Conservation (phyloP, 2,797 vertebrate species). For the Rhinoraja longicauda region DNA sequence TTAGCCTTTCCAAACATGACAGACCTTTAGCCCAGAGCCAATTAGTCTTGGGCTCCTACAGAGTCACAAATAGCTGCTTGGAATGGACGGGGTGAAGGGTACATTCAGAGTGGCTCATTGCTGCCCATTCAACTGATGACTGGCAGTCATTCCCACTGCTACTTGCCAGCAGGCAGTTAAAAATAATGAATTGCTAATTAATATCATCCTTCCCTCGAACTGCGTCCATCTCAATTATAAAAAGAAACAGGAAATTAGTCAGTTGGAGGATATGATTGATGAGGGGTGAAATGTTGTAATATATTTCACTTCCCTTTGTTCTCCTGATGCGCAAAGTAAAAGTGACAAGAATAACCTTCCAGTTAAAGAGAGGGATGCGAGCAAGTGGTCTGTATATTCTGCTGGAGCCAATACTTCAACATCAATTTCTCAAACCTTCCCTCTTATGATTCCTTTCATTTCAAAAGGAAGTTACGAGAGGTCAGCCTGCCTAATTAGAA, state of each 20-base stretch:
- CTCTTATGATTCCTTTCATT: neutral
- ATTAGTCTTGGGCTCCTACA: neutral
- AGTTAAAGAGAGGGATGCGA: neutral
- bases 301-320: neutral
- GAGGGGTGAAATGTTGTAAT: conserved; percentile 22
- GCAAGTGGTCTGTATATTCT: neutral
- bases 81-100: neutral
- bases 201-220: neutral
- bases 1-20: neutral
- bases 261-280: conserved; percentile 26
- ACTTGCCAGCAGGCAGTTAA: neutral
- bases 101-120: neutral
- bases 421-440: neutral
- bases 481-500: neutral
- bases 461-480: neutral
- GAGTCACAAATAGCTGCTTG: neutral
- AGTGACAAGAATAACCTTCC: neutral
- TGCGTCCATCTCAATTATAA: conserved; percentile 24
- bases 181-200: conserved; percentile 13
- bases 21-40: neutral
- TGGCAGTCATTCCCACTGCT: conserved; percentile 8
- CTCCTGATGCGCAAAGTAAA: neutral
- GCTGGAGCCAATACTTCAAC: neutral
- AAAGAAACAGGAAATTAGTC: neutral
- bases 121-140: neutral